Evolutionary conservation across 2,888 invertebrate species (phyloP).

Genomic region (Polydrusus tereticollis): DNA sequence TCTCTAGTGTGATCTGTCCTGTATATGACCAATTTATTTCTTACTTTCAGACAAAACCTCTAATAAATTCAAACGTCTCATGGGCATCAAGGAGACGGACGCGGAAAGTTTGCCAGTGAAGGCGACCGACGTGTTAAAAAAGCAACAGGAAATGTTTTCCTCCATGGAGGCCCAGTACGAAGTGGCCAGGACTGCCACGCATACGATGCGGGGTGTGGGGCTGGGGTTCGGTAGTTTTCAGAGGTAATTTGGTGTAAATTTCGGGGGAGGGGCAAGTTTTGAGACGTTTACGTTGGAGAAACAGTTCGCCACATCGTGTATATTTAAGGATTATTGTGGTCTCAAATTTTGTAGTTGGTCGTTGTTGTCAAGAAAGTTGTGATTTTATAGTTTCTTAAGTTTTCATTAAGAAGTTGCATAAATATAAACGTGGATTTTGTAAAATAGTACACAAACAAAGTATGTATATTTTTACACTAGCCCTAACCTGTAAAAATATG

Average conservation of each 20-base stretch:
- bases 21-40: not conserved
- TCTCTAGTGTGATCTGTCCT: not conserved
- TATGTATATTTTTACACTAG: too few relatives aligned
- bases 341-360: too few relatives aligned
- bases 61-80: slow-evolving; percentile 94
- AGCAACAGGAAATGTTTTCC: slow-evolving; percentile 89
- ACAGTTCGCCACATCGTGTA: too few relatives aligned
- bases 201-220: slow-evolving; percentile 93
- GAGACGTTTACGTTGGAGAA: not conserved
- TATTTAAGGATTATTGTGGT: too few relatives aligned
- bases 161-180: slow-evolving; percentile 97
- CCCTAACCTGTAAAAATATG: too few relatives aligned
- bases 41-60: slow-evolving; percentile 76
- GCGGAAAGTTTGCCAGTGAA: slow-evolving; percentile 56
- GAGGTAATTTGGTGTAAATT: slow-evolving; percentile 61
- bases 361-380: too few relatives aligned
- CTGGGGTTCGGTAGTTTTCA: slow-evolving; percentile 78
- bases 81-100: slow-evolving; percentile 88
- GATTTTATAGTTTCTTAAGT: too few relatives aligned
- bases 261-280: too few relatives aligned
- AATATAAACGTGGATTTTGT: too few relatives aligned
- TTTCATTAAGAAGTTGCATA: too few relatives aligned
- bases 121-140: slow-evolving; percentile 74
- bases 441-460: too few relatives aligned
- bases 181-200: slow-evolving; percentile 94